Percentiles rank a stretch among this genome's conserved stretches.
These are phyloP conservation scores for Cheirogaleus major DNA, from an alignment of 2,797 vertebrate species.

Conservation along the genomic window DNA sequence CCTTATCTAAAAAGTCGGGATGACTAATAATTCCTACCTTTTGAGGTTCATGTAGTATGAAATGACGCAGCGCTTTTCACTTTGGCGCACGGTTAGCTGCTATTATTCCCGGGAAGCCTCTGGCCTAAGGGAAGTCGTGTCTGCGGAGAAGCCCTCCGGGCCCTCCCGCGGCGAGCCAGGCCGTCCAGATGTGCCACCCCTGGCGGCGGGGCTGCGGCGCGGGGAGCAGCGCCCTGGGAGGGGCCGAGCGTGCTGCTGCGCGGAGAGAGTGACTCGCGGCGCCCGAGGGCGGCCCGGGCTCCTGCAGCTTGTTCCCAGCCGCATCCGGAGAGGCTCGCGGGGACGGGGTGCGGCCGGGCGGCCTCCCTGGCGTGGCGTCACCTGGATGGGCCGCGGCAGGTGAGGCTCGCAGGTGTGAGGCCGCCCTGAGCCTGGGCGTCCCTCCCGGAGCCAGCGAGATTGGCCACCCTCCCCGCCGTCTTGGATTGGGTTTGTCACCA, in stretches of 20 bases:
- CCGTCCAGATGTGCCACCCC: not conserved
- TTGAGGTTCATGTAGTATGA: not conserved
- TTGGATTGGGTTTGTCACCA: not conserved
- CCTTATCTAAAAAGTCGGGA: not conserved
- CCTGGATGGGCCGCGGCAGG: accelerated
- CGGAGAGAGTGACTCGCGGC: slow-evolving; percentile 8
- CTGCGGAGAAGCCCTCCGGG: not conserved
- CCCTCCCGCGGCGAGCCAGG: not conserved
- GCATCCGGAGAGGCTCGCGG: not conserved
- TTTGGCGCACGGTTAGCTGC: not conserved
- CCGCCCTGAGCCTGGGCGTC: no score
- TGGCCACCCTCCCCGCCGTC: not conserved
- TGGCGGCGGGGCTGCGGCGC: not conserved
- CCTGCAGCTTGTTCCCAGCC: not conserved
- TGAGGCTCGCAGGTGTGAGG: accelerated
- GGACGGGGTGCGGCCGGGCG: not conserved
- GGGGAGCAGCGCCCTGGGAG: not conserved
- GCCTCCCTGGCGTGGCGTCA: accelerated
- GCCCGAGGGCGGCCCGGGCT: not conserved
- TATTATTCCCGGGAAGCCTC: not conserved
- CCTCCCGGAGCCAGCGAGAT: accelerated
- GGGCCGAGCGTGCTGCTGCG: not conserved
- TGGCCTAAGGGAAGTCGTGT: accelerated
- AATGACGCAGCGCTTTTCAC: not conserved
- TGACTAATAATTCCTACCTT: not conserved